phyloP scores from a whole-genome alignment of 2,797 vertebrate species.

The Podarcis siculus region DNA sequence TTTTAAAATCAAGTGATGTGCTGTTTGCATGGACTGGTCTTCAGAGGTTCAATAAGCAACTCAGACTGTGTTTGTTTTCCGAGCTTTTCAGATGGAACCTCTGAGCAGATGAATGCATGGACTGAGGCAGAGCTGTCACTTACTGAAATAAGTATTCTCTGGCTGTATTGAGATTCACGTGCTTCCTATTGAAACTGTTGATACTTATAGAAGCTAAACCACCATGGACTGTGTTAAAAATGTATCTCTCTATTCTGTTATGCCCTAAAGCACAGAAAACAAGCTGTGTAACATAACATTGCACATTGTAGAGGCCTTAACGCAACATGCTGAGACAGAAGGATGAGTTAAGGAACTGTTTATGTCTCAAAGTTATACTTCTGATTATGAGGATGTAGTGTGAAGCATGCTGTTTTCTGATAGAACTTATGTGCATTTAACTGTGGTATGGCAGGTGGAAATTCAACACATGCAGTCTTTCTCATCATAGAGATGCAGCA shows the following conservation, averaged over 20 bases:
- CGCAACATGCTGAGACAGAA: background rate
- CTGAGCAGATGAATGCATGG: background rate
- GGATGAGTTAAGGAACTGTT: background rate
- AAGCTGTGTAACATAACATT: background rate
- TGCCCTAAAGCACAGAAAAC: background rate
- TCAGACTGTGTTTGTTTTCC: background rate
- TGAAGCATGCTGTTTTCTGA: background rate
- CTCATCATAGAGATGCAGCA: too few species aligned
- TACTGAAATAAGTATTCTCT: background rate
- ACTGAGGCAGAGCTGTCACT: background rate
- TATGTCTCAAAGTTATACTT: background rate
- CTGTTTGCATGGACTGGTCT: background rate
- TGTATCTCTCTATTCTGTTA: slow-evolving; percentile 5
- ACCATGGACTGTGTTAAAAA: background rate
- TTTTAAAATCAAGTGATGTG: background rate
- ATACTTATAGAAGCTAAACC: background rate
- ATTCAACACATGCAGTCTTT: background rate
- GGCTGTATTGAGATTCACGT: background rate
- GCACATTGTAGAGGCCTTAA: background rate
- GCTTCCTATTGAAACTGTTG: background rate
- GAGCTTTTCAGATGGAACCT: background rate
- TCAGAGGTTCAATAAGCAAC: background rate
- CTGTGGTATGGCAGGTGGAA: background rate
- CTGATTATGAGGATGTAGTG: background rate
- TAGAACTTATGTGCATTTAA: background rate